These are phyloP conservation scores for Oncorhynchus keta DNA, from an alignment of 2,113 vertebrate genomes.

Conservation along the genomic window DNA sequence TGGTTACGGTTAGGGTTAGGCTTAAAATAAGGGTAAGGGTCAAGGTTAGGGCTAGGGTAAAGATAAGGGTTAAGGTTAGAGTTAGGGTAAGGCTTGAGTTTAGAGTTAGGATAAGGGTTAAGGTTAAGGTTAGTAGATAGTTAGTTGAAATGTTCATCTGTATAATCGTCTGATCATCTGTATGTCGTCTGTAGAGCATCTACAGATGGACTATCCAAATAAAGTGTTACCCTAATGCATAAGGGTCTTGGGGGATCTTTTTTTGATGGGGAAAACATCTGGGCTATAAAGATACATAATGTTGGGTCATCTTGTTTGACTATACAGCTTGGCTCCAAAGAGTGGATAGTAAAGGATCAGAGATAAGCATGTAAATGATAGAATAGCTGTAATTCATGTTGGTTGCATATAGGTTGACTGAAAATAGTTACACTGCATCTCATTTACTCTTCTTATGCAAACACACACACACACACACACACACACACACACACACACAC, in stretches of 20 bases:
- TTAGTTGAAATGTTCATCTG: too few relatives aligned
- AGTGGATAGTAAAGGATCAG: background rate
- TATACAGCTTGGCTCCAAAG: background rate
- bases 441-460: background rate
- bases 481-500: too few relatives aligned
- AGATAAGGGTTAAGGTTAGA: too few relatives aligned
- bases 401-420: background rate
- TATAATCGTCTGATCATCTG: too few relatives aligned
- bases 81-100: background rate
- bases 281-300: background rate
- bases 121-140: too few relatives aligned
- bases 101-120: too few relatives aligned
- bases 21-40: too few relatives aligned
- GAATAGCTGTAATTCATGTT: too few relatives aligned
- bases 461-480: constrained; percentile 9
- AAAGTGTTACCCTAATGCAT: background rate
- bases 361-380: background rate
- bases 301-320: background rate
- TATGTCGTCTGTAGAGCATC: too few relatives aligned
- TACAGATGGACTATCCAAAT: background rate
- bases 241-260: constrained; percentile 3
- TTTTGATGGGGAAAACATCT: background rate
- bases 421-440: background rate
- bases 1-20: background rate
- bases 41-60: too few relatives aligned